Evolutionary conservation across 2,888 invertebrate genomes (phyloP), one percentile per base, ranked within the genome.

Genomic region (Sialis lutaria): DNA sequence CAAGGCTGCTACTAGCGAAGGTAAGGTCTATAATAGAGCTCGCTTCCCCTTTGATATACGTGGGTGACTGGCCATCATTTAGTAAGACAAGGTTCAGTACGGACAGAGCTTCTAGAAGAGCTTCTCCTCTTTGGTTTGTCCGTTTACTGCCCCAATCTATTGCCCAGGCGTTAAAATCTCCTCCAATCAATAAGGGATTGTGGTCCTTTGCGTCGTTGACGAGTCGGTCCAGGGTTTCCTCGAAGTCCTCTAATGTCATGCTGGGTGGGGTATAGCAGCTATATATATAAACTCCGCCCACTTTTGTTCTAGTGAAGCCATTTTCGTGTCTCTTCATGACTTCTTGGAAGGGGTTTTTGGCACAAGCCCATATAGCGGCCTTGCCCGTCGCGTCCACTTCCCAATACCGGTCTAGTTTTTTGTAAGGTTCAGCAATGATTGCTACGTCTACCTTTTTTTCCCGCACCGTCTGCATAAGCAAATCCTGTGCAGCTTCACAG

Each of bases 11-110:
- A 33, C 51, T 54, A 22, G 48, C 47, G 41, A 54, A 53, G 1
- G 54, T 54, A 7, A 53, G 47, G 33, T 55, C 52, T 1, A 55
- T 35, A n/a, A 52, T 51, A 4, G 53, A 55, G 22, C 46, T 48
- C n/a, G 48, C 42, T 8, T 49, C 49, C 13, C 46, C 50, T 33
- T 46, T 51, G 2, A 13, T 42, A 22, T 44, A 55, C 2, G 54
- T 53, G 4, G 47, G 50, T 5, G 12, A 22, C 1, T 33, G 33
- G 4, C 53, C 52, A 5, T 10, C 42, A 35, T 53, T 55, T 7
- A 48, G 41, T 4, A 52, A 39, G 1, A 50, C 42, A 3, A 52
- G 30, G 6, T 53, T 47, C 8, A 53, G 46, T 1, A 44, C 7
- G 1, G 50, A 10, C 30, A 53, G 10, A 1, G 51, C 48, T 9